Evolutionary conservation across 1,140 invertebrate genomes (phyloP), one percentile per base, ranked within the genome.

Genomic region (Hyposmocoma kahamanoa): DNA sequence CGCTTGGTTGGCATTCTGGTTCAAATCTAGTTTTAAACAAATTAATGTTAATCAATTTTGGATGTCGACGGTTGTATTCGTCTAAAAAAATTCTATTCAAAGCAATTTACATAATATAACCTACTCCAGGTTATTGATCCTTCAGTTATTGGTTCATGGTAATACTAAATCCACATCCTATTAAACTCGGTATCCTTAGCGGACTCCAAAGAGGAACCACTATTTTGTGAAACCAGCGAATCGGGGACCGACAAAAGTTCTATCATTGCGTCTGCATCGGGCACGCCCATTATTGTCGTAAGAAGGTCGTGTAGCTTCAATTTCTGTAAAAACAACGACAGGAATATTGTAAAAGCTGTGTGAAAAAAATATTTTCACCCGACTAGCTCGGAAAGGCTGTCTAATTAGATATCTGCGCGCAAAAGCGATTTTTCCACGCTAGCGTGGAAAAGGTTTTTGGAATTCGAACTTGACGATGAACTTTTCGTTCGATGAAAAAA

Each of bases 201-300:
- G n/a, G n/a, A n/a, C n/a, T n/a, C n/a, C n/a, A n/a, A n/a, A n/a
- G n/a, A n/a, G n/a, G n/a, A n/a, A n/a, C n/a, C n/a, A n/a, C n/a
- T n/a, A n/a, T n/a, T n/a, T n/a, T n/a, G n/a, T n/a, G n/a, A n/a
- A n/a, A n/a, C n/a, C n/a, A n/a, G n/a, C n/a, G n/a, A n/a, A n/a
- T n/a, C n/a, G n/a, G n/a, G n/a, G 1, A 43, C 17, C 0, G 77
- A 81, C 0, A 66, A 51, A 19, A 57, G 56, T 10, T 79, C 76
- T 0, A 67, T 67, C 1, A 64, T 9, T 15, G 57, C 62, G 15
- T 82, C 78, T 18, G 67, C 19, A 15, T 75, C 71, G 11, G 72
- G 62, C 3, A 82, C 65, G 0, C 80, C 80, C 17, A 84, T 58
- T 34, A 84, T 69, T 24, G 65, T 56, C 0, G 52, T 70, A 4